Evolutionary conservation across 2,888 invertebrate species (phyloP), one percentile per base, ranked within the genome.

Genomic region (Acleris literana): DNA sequence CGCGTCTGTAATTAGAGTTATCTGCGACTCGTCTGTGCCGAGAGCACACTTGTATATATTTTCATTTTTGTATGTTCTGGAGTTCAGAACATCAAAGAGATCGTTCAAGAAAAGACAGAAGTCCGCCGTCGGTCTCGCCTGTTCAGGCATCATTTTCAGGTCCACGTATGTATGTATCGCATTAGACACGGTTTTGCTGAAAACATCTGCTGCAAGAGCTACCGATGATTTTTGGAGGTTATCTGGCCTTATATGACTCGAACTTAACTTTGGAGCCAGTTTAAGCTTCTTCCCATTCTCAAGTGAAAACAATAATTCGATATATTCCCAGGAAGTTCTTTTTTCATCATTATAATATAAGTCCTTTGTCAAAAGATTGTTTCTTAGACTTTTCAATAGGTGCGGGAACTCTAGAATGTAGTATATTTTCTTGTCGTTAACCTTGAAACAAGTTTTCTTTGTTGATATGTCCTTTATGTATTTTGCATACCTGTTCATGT

Each of bases 391-490:
- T 20, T 54, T 55, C 13, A 62, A 16, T n/a, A 62, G 39, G 4
- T 55, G 54, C 20, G 54, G 62, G 18, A 62, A n/a, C 33, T 62
- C 62, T 48, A 46, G 48, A 39, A 62, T 62, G 62, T 62, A 62
- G 29, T 62, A 62, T 48, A 62, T 55, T 20, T 55, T 62, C 20
- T 55, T 62, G 54, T 25, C 29, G 6, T 62, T 54, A 9, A 62
- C n/a, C 1, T 5, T 48, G 48, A 62, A 62, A 55, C 48, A 49
- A n/a, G 33, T 33, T 5, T 48, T 5, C 44, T 62, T n/a, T 20
- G 54, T 54, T 7, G 62, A 18, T 48, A 55, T 20, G 6, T 22
- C 13, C 48, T 62, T 62, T 33, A 62, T 55, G 3, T 62, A 33
- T 13, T 17, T 39, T 11, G 54, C 62, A 55, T 48, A 54, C 48